Evolutionary conservation across 2,888 invertebrate species (phyloP), one percentile per base, ranked within the genome.

Genomic region (Paralinhomoeus sp.): DNA sequence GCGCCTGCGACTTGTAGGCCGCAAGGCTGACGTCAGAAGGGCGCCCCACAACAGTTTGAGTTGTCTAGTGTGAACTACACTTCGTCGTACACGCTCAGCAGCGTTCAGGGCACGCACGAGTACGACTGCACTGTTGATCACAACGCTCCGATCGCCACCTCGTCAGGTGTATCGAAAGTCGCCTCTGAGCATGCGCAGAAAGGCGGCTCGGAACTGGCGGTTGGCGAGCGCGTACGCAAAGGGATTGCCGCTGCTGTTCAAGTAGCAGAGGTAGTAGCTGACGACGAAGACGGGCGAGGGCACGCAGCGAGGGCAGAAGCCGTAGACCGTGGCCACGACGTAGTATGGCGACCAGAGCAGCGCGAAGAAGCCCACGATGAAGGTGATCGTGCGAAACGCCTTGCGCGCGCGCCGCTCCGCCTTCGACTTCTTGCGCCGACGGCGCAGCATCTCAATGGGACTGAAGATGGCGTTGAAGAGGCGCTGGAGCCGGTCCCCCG

Each of bases 311-410:
- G 54, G 53, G 47, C 58, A 62, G 48, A 62, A 60, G 2, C 61
- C 61, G 45, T 58, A 60, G 21, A 61, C 48, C 12, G 61, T 61
- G 24, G 60, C 61, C 54, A 60, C 55, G 18, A 61, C 55, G 42
- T 57, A 61, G 42, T 62, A 61, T 3, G 61, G 61, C 20, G 59
- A 58, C 61, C 61, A 62, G 34, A 61, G 50, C 36, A 61, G 52
- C 15, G 58, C 61, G 47, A 61, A 61, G 37, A 56, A 53, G 23
- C 61, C 61, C 20, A 61, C 58, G 41, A 61, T 62, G 47, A 61
- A 57, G 17, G 61, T 62, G 41, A 61, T 61, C 3, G 61, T 61
- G 39, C 60, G 53, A 47, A 53, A 53, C 20, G 40, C 40, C 40
- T 61, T 61, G 41, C 56, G 57, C 1, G 61, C 61, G 22, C 61